Conservation (phyloP, 2,113 vertebrate genomes). For the Pygoscelis antarcticus region DNA sequence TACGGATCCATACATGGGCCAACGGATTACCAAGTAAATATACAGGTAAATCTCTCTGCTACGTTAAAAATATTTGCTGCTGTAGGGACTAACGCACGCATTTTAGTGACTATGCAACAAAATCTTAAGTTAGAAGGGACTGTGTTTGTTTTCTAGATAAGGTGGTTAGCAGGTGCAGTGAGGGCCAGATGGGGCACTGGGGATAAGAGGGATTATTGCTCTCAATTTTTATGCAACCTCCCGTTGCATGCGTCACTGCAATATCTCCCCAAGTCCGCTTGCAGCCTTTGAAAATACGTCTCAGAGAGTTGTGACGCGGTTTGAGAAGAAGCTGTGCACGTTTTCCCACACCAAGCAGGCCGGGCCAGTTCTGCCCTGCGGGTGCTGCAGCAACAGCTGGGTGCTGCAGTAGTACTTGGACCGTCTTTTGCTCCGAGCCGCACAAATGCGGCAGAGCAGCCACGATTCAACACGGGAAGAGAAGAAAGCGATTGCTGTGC, state of each 20-base stretch:
- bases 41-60: constrained; percentile 82
- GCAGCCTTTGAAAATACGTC: neutral
- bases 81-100: neutral
- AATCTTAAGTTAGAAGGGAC: neutral
- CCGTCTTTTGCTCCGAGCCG: neutral
- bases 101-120: neutral
- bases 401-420: neutral
- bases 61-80: neutral
- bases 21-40: constrained; percentile 96
- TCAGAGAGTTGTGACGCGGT: neutral
- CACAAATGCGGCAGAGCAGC: neutral
- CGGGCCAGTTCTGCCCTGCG: neutral
- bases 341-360: rapidly evolving
- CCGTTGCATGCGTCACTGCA: neutral
- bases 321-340: neutral
- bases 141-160: neutral
- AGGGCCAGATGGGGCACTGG: constrained; percentile 12
- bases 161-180: neutral
- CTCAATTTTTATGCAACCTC: neutral
- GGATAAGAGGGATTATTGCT: constrained; percentile 8
- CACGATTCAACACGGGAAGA: neutral
- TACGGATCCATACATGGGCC: constrained; percentile 96
- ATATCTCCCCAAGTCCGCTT: neutral
- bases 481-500: neutral
- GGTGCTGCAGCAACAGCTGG: neutral